Evolutionary conservation across 2,797 vertebrate species (phyloP).

Genomic region (Melanogrammus aeglefinus): DNA sequence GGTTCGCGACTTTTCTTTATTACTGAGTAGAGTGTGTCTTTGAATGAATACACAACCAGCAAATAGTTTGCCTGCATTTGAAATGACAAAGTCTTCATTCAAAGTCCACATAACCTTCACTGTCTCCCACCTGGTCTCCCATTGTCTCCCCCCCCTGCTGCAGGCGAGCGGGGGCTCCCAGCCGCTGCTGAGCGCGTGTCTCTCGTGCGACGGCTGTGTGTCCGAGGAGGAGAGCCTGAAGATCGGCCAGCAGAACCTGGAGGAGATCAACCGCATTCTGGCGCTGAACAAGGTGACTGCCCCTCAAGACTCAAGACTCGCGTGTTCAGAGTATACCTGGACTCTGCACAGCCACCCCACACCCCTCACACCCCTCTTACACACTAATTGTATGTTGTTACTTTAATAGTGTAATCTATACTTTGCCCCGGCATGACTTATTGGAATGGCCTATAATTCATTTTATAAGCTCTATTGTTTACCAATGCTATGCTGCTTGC

Average conservation of each 20-base stretch:
- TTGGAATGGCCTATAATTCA: background rate
- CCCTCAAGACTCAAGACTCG: too few species aligned
- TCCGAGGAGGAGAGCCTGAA: slow-evolving; percentile 83
- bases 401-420: background rate
- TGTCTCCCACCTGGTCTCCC: background rate
- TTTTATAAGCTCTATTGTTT: too few species aligned
- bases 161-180: slow-evolving; percentile 78
- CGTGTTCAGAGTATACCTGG: too few species aligned
- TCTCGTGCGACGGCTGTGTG: slow-evolving; percentile 90
- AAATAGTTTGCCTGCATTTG: too few species aligned
- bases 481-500: too few species aligned
- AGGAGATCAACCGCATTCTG: slow-evolving; percentile 81
- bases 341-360: too few species aligned
- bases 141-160: background rate
- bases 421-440: too few species aligned
- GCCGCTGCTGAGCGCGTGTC: slow-evolving; percentile 88
- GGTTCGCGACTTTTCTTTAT: background rate
- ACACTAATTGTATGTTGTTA: too few species aligned
- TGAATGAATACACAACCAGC: background rate
- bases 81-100: too few species aligned
- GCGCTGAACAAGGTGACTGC: slow-evolving; percentile 86
- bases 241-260: slow-evolving; percentile 87
- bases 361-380: too few species aligned
- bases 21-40: background rate
- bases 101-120: background rate